phyloP scores from a whole-genome alignment of 2,888 invertebrate genomes.

The Toxonevra muliebris region DNA sequence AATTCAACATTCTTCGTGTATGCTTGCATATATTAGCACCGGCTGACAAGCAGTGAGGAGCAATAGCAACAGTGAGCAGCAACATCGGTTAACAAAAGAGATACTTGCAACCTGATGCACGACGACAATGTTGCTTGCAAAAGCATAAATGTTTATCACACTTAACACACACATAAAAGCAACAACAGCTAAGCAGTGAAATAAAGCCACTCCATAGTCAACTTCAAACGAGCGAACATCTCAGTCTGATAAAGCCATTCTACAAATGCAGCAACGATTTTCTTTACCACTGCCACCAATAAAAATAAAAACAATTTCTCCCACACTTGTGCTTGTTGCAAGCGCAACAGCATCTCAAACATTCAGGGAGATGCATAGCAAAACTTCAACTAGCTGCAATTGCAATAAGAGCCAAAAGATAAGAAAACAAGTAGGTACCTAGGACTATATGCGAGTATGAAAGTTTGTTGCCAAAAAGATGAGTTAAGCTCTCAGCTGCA shows the following conservation, averaged over 20 bases:
- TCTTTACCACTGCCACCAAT: too few species aligned
- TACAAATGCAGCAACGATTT: too few species aligned
- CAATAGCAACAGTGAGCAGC: background rate
- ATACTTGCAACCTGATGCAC: conserved; percentile 27
- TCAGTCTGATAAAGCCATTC: conserved; percentile 26
- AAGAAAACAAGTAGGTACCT: conserved; percentile 15
- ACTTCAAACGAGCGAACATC: background rate
- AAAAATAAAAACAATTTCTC: too few species aligned
- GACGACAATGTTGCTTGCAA: conserved; percentile 16
- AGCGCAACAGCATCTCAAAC: too few species aligned
- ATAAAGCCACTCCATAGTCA: too few species aligned
- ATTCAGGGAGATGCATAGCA: background rate
- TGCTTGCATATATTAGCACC: background rate
- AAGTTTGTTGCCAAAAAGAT: background rate
- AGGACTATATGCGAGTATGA: background rate
- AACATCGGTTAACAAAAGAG: conserved; percentile 3
- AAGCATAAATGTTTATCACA: conserved; percentile 29
- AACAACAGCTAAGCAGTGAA: too few species aligned
- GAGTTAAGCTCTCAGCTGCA: conserved; percentile 19
- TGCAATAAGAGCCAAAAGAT: conserved; percentile 9
- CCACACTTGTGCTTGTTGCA: too few species aligned
- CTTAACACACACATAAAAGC: conserved; percentile 1
- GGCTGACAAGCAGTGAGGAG: background rate
- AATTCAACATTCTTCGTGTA: background rate
- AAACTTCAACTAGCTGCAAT: conserved; percentile 31